phyloP scores from a whole-genome alignment of 2,113 vertebrate species.

The Accipiter virgatus region DNA sequence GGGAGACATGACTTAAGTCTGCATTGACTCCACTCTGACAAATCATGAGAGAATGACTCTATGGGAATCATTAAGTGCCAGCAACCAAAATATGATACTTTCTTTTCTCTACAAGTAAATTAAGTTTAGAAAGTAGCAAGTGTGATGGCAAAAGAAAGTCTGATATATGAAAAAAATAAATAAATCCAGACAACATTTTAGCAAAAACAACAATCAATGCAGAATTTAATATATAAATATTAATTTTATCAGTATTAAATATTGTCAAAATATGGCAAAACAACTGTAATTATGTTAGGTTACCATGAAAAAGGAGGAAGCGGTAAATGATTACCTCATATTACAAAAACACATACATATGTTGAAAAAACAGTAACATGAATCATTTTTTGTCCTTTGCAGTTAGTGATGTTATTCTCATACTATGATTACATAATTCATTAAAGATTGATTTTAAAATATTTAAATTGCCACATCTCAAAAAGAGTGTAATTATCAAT shows the following conservation, averaged over 20 bases:
- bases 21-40: not conserved
- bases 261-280: not conserved
- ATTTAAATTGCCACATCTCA: no score
- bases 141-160: conserved; percentile 3
- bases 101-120: not conserved
- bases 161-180: not conserved
- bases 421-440: not conserved
- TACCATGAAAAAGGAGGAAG: not conserved
- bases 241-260: not conserved
- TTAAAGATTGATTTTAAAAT: no score
- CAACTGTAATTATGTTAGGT: not conserved
- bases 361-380: not conserved
- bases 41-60: not conserved
- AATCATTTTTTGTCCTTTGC: conserved; percentile 32
- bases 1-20: not conserved
- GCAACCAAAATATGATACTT: not conserved
- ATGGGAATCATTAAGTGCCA: not conserved
- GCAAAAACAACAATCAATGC: not conserved
- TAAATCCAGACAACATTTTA: not conserved
- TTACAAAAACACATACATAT: not conserved
- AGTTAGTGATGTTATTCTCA: not conserved
- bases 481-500: no score
- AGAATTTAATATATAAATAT: not conserved
- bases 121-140: not conserved
- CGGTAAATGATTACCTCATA: not conserved